Conservation (phyloP, 30 jellyfish, hydroid and myxozoan species). For the Pseudorhiza aurosa region DNA sequence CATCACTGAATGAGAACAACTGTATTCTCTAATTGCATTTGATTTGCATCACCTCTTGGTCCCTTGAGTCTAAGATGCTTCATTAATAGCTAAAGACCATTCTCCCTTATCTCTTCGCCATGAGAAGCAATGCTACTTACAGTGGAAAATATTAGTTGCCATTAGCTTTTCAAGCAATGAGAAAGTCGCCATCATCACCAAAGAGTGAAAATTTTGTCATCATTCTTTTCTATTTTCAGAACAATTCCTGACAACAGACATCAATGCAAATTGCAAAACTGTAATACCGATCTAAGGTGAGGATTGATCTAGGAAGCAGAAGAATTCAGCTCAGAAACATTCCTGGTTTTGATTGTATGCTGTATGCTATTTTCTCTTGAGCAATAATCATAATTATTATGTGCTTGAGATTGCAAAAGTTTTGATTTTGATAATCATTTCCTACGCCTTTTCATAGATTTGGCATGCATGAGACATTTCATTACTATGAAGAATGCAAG, state of each 20-base stretch:
- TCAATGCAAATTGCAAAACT: slow-evolving; percentile 47
- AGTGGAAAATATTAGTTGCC: too few species aligned
- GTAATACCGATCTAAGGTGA: slow-evolving; percentile 71
- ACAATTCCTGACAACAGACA: slow-evolving; percentile 65
- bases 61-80: too few species aligned
- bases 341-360: background rate
- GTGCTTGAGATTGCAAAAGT: background rate
- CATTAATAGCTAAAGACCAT: too few species aligned
- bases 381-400: background rate
- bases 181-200: too few species aligned
- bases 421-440: background rate
- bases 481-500: slow-evolving; percentile 57
- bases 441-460: slow-evolving; percentile 28
- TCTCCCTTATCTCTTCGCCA: too few species aligned
- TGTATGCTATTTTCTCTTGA: background rate
- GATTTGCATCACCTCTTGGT: too few species aligned
- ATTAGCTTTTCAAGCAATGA: too few species aligned
- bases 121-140: too few species aligned
- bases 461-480: slow-evolving; percentile 83
- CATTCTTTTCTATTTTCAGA: slow-evolving; percentile 1
- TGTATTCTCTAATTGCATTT: too few species aligned
- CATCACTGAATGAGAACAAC: too few species aligned
- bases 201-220: background rate
- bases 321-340: background rate
- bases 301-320: too few species aligned